Conservation (phyloP, 53 echinoderm and acorn worm species). For the Zoroaster sp. region DNA sequence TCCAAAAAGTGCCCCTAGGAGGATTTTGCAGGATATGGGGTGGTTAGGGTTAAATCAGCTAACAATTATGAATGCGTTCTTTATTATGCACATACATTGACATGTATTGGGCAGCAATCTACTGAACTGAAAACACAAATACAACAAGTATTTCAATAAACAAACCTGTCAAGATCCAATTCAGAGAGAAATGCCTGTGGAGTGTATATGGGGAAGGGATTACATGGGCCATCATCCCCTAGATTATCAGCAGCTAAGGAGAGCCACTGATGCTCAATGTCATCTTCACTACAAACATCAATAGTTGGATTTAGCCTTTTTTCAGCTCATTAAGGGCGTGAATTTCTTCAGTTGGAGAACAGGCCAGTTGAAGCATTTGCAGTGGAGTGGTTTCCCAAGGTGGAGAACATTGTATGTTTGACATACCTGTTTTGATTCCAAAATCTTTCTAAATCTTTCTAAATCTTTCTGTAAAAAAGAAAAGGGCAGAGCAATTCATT, state of each 20-base stretch:
- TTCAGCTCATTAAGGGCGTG: conserved; percentile 14
- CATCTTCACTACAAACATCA: conserved; percentile 1
- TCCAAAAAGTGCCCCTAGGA: too few relatives aligned
- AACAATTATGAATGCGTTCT: too few relatives aligned
- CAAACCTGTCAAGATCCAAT: conserved; percentile 67
- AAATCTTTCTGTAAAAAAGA: too few relatives aligned
- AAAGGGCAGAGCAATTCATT: too few relatives aligned
- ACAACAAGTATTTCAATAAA: neutral
- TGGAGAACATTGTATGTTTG: too few relatives aligned
- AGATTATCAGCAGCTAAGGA: conserved; percentile 43
- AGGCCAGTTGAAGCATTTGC: neutral
- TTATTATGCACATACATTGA: neutral
- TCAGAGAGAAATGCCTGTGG: conserved; percentile 68
- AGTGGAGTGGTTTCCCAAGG: neutral
- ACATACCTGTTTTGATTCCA: too few relatives aligned
- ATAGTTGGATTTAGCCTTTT: neutral
- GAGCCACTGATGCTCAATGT: conserved; percentile 70
- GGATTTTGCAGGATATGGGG: too few relatives aligned
- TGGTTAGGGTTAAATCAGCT: too few relatives aligned
- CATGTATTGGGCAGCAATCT: too few relatives aligned
- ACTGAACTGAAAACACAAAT: neutral
- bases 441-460: too few relatives aligned
- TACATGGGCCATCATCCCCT: conserved; percentile 44
- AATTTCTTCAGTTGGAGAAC: conserved; percentile 6
- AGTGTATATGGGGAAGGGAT: conserved; percentile 76